Base-by-base conservation (phyloP, 2,113 vertebrate species). In the Naja naja region DNA sequence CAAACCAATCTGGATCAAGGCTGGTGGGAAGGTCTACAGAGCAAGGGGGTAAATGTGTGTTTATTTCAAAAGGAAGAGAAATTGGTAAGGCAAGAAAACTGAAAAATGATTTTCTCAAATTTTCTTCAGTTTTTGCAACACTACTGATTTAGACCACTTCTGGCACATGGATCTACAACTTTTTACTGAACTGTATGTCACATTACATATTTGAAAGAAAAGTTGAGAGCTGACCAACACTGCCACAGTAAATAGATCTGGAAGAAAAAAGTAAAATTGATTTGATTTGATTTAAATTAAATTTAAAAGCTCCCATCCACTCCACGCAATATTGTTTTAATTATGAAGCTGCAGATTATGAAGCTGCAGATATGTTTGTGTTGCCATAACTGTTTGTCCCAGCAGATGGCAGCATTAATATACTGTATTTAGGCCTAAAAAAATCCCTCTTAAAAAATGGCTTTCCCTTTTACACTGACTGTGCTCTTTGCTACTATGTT, bases 321-420 rank as follows among this genome's bases (percentile, higher is more conserved):
- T 43, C 34, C n/a, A 39, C 8, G 18, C 74, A 43, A 20, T 43
- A 20, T 81, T 81, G 18, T 81, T 81, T 39, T 20, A 6, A 20
- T 81, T 81, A 81, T 43, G 74, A 49, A 49, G 47, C 47, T 47
- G 47, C 47, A 47, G 47, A 39, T 81, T 20, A 81, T 22, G 2
- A 81, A 39, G n/a, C 74, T 39, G 34, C 34, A 43, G 34, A 43
- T 81, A 43, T 39, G 34, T 7, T 81, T 8, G 14, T 0, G 49
- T 39, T 60, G 0, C 23, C 30, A 53, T 74, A 10, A 16, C 27
- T n/a, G 34, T 81, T 20, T 0, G 0, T 1, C 20, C 96, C 97
- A 97, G 95, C 95, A 96, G 97, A 85, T 96, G 97, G 97, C 97
- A 96, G 95, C 43, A 96, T 18, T 9, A 30, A 16, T 95, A 92